A percentile compares a stretch with the other conserved stretches of the same genome.
Conservation (phyloP, 1,140 invertebrate species). For the Philopotamus ludificatus region DNA sequence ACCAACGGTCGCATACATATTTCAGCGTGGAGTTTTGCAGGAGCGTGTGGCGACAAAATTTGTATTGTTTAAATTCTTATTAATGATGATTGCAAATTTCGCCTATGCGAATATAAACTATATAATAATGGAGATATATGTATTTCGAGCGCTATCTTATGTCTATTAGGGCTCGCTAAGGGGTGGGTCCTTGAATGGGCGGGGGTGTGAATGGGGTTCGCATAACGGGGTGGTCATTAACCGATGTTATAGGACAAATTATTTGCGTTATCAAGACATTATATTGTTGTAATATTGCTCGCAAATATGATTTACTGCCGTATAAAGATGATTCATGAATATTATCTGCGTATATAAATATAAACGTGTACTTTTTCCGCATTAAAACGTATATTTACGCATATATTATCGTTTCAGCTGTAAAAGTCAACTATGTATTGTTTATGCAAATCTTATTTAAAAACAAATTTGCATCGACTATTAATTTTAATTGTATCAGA, state of each 20-base stretch:
- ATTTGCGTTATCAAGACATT: conserved; percentile 40
- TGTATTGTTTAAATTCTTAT: conserved; percentile 36
- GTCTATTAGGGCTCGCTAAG: conserved; percentile 36
- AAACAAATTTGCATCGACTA: conserved; percentile 37
- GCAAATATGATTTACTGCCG: conserved; percentile 11
- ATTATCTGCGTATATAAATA: too few relatives aligned
- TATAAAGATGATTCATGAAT: too few relatives aligned
- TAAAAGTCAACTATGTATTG: conserved; percentile 9
- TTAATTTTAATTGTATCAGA: conserved; percentile 38
- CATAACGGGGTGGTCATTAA: conserved; percentile 38
- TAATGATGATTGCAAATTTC: conserved; percentile 37
- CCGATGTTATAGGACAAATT: conserved; percentile 39
- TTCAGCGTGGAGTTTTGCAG: too few relatives aligned
- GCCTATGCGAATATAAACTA: conserved; percentile 31
- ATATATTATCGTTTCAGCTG: background rate
- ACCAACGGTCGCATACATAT: too few relatives aligned
- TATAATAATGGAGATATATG: conserved; percentile 41
- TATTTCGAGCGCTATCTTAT: conserved; percentile 37
- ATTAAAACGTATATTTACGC: background rate
- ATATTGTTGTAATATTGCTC: conserved; percentile 30
- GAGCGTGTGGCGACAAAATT: background rate
- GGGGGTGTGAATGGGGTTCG: conserved; percentile 12
- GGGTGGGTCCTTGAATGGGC: background rate
- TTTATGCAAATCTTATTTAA: conserved; percentile 35
- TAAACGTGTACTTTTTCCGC: too few relatives aligned